These are phyloP conservation scores for Cistogaster globosa DNA, from an alignment of 2,888 invertebrate genomes.

Conservation along the genomic window DNA sequence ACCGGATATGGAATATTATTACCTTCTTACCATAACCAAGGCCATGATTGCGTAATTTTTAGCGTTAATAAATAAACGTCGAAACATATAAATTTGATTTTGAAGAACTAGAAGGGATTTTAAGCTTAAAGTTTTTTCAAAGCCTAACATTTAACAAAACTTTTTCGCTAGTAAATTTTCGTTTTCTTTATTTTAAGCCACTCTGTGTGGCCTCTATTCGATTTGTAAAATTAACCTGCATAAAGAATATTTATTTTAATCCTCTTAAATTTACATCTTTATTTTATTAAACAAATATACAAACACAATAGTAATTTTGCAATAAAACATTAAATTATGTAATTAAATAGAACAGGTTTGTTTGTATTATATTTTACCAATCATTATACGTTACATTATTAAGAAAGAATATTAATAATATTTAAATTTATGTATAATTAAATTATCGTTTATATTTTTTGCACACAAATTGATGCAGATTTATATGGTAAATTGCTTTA, in stretches of 20 bases:
- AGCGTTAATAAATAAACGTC: no score
- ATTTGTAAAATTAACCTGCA: neutral
- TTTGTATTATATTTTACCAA: no score
- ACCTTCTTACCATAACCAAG: no score
- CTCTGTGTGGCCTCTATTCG: neutral
- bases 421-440: neutral
- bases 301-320: neutral
- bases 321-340: neutral
- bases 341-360: neutral
- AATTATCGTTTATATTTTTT: slow-evolving; percentile 7
- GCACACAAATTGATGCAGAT: neutral
- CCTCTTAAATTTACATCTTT: no score
- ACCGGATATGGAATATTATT: no score
- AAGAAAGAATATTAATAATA: neutral
- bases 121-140: no score
- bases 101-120: no score
- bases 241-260: no score
- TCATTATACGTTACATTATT: no score
- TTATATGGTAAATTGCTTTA: slow-evolving; percentile 8
- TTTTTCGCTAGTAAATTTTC: neutral
- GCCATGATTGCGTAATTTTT: no score
- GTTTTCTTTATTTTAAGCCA: neutral
- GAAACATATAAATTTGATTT: no score
- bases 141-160: no score
- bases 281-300: neutral